Evolutionary conservation across 2,797 vertebrate genomes (phyloP), one percentile per base, ranked within the genome.

Genomic region (Liparis tanakae): DNA sequence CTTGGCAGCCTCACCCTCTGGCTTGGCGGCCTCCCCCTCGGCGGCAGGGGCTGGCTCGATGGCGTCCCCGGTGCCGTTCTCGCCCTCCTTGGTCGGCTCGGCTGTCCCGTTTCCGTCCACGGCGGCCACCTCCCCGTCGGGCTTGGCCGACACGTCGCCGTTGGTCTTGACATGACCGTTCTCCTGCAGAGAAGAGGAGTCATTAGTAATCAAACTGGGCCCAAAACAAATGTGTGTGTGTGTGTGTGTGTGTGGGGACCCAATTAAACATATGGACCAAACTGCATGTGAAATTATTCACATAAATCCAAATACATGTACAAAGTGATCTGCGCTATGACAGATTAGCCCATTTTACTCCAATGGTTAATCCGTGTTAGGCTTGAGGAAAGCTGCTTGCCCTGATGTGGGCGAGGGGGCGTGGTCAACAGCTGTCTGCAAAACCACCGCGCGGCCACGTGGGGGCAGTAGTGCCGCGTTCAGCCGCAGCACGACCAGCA

Each of bases 91-190:
- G 20, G 91, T 90, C 0, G 91, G 88, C 5, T 97, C 96, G 0
- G 95, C 92, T 0, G 96, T 95, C 41, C 96, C 96, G 7, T 94
- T 96, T 37, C 93, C 94, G 0, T 96, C 96, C 0, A 88, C 83
- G 0, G 95, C 94, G 0, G 90, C 82, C 0, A 74, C 92, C 5
- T 97, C 96, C 7, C 91, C 96, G 0, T 96, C 96, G 0, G 84
- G 92, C 82, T 97, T 97, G 83, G 94, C 91, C 0, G 96, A 96
- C 65, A 96, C 93, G 0, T 98, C 97, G 0, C 97, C 97, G 3
- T 98, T 98, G 82, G 94, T 93, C 79, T 97, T 96, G 63, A 98
- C 94, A 0, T 98, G 97, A 76, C 98, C 97, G 1, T 99, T 99
- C 91, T 98, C 97, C 98, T 99, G 90, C 46, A 57, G 22, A 62